Conservation (phyloP, 2,888 invertebrate genomes). For the Leucoptera coffeella region DNA sequence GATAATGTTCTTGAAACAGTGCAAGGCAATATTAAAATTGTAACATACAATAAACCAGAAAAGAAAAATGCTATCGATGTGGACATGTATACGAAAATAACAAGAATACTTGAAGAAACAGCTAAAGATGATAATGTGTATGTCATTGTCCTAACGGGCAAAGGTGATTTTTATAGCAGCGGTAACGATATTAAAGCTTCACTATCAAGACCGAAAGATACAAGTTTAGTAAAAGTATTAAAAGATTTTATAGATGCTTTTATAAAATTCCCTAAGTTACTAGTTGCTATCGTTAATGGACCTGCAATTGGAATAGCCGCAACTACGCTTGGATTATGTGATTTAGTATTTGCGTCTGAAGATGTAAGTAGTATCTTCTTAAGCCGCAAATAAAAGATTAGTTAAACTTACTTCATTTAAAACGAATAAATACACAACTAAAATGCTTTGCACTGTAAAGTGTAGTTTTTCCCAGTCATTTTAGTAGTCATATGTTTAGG, state of each 20-base stretch:
- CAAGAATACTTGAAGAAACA: conserved; percentile 60
- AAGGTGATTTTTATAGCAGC: conserved; percentile 76
- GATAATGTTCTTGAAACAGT: conserved; percentile 18
- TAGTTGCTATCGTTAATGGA: conserved; percentile 88
- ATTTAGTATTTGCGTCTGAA: conserved; percentile 84
- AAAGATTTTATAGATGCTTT: conserved; percentile 67
- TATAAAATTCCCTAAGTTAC: conserved; percentile 81
- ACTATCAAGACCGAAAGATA: conserved; percentile 10
- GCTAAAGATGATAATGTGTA: conserved; percentile 59
- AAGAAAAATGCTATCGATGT: conserved; percentile 74
- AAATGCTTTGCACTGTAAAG: not conserved
- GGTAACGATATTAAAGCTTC: conserved; percentile 65
- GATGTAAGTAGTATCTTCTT: conserved; percentile 61
- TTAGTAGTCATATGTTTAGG: too few species aligned
- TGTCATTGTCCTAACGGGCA: conserved; percentile 72
- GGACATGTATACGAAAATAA: conserved; percentile 62
- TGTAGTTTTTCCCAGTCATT: not conserved
- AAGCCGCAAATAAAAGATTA: too few species aligned
- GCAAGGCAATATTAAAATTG: conserved; percentile 26
- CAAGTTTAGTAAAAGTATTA: conserved; percentile 14
- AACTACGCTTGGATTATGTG: conserved; percentile 80
- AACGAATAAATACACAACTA: too few species aligned
- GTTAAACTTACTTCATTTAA: too few species aligned
- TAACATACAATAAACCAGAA: conserved; percentile 68
- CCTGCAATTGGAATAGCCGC: conserved; percentile 89